Evolutionary conservation across 2,888 invertebrate genomes (phyloP), one percentile per base, ranked within the genome.

Genomic region (Calliopum simillimum): DNA sequence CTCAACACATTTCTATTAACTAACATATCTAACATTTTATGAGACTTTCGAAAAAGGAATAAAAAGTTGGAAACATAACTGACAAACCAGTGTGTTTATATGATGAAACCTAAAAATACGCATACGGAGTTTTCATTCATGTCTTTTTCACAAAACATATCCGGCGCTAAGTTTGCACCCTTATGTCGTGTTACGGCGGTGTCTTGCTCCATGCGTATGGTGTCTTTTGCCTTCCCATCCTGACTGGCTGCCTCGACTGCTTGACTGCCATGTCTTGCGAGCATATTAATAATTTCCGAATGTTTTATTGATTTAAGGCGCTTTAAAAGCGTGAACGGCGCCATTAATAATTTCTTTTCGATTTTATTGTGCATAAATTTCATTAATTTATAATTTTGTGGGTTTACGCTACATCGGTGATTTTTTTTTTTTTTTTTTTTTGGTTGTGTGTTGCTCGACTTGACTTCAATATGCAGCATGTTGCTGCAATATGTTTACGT

Each of bases 361-460:
- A 85, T 86, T 86, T 85, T 84, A 85, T 86, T 85, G 83, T 85
- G 84, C 85, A 86, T 86, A 86, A 85, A 86, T 86, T 85, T 85
- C 83, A 82, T 86, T 86, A 86, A 86, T 86, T 86, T 86, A 86
- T 85, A 85, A 84, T 85, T 86, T 85, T 85, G 85, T 84, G 84
- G 84, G 82, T 83, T 82, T 83, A 71, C 61, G 44, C 67, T 70
- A 69, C 70, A 71, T 63, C 67, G 71, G 70, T 33, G 71, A 68
- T 72, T 73, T 71, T 67, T 69, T 56, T 51, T 69, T 65, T 72
- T 75, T 76, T 73, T 72, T 73, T 74, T 74, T 74, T 74, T 21
- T 46, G 47, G 55, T 21, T 72, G 51, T 72, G 51, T 8, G 21
- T 71, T 58, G 62, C 69, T 70, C 72, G 64, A 65, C 64, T 69